Conservation (phyloP, 2,797 vertebrate species). For the Sebastes vulpes region DNA sequence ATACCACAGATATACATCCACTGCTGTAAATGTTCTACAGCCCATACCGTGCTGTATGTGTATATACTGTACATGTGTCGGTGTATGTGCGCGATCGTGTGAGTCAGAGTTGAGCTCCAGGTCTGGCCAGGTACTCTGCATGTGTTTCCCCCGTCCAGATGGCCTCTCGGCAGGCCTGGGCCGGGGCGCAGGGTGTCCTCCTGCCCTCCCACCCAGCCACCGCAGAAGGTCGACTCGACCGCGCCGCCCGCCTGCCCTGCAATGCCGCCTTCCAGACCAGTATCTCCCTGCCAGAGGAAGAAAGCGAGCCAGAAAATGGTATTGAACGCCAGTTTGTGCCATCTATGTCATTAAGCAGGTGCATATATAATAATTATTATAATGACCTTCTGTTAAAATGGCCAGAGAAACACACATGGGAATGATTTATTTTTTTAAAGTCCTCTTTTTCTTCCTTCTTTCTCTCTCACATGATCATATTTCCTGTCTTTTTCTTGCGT, state of each 20-base stretch:
- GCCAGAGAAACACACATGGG: background rate
- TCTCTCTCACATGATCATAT: background rate
- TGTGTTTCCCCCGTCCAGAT: constrained; percentile 89
- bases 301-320: constrained; percentile 46
- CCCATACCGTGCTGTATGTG: constrained; percentile 16
- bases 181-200: constrained; percentile 83
- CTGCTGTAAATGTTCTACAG: constrained; percentile 1
- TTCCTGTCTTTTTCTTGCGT: background rate
- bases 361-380: constrained; percentile 26
- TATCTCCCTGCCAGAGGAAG: constrained; percentile 54
- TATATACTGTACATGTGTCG: constrained; percentile 39
- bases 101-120: constrained; percentile 74
- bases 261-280: constrained; percentile 59
- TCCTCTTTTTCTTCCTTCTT: background rate
- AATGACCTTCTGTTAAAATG: constrained; percentile 32
- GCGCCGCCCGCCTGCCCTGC: constrained; percentile 65
- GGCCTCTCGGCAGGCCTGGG: constrained; percentile 84
- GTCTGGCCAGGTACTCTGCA: constrained; percentile 85
- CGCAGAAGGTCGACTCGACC: constrained; percentile 87
- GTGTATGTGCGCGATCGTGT: constrained; percentile 47
- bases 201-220: constrained; percentile 81
- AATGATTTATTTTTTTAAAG: background rate
- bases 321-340: constrained; percentile 37
- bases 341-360: constrained; percentile 43
- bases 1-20: constrained; percentile 25